These are phyloP conservation scores for Pterocles gutturalis DNA, from an alignment of 2,113 vertebrate genomes.

Conservation along the genomic window DNA sequence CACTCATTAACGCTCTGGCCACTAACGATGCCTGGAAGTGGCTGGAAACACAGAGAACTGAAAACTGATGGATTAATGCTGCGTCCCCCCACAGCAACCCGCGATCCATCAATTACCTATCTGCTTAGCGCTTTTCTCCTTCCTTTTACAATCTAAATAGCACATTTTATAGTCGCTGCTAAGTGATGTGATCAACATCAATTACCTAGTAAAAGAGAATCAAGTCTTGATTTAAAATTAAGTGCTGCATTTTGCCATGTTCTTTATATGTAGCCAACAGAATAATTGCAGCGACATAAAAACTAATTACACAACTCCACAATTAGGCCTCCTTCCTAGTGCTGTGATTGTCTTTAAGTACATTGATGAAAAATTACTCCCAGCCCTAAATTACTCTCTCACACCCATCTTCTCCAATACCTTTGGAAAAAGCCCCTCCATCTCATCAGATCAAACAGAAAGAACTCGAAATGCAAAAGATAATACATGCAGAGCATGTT, in stretches of 20 bases:
- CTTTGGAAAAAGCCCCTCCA: background rate
- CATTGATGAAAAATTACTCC: slow-evolving; percentile 56
- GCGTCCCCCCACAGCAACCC: background rate
- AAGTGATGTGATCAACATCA: slow-evolving; percentile 81
- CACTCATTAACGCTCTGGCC: background rate
- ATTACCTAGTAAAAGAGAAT: slow-evolving; percentile 80
- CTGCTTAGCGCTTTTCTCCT: slow-evolving; percentile 67
- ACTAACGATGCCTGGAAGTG: background rate
- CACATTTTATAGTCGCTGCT: slow-evolving; percentile 73
- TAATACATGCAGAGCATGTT: background rate
- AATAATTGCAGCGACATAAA: slow-evolving; percentile 76
- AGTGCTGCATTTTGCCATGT: slow-evolving; percentile 73
- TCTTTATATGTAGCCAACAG: slow-evolving; percentile 76
- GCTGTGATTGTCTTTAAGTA: slow-evolving; percentile 67
- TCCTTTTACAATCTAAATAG: slow-evolving; percentile 75
- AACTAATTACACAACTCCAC: slow-evolving; percentile 75
- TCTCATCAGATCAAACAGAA: background rate
- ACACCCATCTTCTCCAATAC: slow-evolving; percentile 13
- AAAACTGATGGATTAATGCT: slow-evolving; percentile 20
- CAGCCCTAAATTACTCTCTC: slow-evolving; percentile 22
- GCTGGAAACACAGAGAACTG: slow-evolving; percentile 28
- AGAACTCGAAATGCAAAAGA: background rate
- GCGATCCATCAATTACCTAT: slow-evolving; percentile 69
- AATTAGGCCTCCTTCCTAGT: slow-evolving; percentile 69
- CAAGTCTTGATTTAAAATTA: slow-evolving; percentile 79